These are phyloP conservation scores for Pollenia angustigena DNA, from an alignment of 2,888 invertebrate species.

Conservation along the genomic window DNA sequence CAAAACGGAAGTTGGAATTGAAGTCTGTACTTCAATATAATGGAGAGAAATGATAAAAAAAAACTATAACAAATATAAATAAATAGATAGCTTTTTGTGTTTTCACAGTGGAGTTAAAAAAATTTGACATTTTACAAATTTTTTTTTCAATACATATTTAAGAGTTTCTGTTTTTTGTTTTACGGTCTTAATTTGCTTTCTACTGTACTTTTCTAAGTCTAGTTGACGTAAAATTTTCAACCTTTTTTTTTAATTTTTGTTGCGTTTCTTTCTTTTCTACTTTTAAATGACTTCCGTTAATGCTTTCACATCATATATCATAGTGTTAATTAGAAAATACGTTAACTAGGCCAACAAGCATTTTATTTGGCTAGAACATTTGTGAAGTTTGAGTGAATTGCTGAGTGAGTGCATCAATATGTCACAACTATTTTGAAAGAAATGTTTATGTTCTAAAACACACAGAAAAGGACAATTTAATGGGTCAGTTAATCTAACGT, in stretches of 20 bases:
- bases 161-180: too few species aligned
- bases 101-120: background rate
- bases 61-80: conserved; percentile 8
- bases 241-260: conserved; percentile 30
- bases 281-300: conserved; percentile 65
- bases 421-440: conserved; percentile 49
- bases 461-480: conserved; percentile 63
- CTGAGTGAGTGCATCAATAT: conserved; percentile 40
- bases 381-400: background rate
- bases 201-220: conserved; percentile 11
- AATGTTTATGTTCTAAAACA: conserved; percentile 15
- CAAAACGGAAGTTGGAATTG: conserved; percentile 62
- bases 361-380: conserved; percentile 35
- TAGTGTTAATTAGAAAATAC: conserved; percentile 68
- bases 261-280: conserved; percentile 11
- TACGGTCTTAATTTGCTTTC: background rate
- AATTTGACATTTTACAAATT: background rate
- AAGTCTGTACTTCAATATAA: conserved; percentile 19
- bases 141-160: too few species aligned
- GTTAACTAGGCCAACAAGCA: conserved; percentile 66
- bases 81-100: background rate
- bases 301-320: conserved; percentile 63
- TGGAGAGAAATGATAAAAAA: conserved; percentile 31
- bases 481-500: conserved; percentile 66
- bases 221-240: background rate